phyloP scores from a whole-genome alignment of 2,888 invertebrate species.

The Drosophila affinis region DNA sequence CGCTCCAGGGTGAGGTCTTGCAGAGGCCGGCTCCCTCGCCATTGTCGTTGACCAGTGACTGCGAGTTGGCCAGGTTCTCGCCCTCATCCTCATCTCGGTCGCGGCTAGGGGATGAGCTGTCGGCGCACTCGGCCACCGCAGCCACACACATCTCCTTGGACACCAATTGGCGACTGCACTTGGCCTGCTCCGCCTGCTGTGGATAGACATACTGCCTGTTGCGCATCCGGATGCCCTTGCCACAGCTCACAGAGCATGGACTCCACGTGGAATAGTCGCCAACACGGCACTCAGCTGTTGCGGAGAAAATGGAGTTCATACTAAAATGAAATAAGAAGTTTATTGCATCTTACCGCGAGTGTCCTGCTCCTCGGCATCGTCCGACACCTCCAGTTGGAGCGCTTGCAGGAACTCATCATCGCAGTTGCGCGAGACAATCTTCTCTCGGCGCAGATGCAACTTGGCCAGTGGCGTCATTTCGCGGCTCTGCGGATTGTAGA shows the following conservation, averaged over 20 bases:
- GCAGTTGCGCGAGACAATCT: constrained; percentile 90
- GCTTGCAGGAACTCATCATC: constrained; percentile 87
- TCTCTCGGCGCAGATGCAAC: constrained; percentile 90
- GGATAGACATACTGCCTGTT: constrained; percentile 88
- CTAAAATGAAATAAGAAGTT: background rate
- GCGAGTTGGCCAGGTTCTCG: constrained; percentile 81
- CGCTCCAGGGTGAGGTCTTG: constrained; percentile 82
- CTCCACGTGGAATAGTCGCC: constrained; percentile 91
- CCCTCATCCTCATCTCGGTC: constrained; percentile 83
- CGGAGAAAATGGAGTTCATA: background rate
- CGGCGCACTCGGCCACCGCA: constrained; percentile 87
- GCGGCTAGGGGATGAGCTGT: constrained; percentile 86
- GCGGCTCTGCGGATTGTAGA: constrained; percentile 89
- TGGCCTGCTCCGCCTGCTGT: constrained; percentile 89
- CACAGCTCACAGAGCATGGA: constrained; percentile 93
- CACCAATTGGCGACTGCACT: constrained; percentile 90
- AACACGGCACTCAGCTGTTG: constrained; percentile 91
- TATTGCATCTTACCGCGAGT: constrained; percentile 86
- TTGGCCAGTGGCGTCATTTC: constrained; percentile 93
- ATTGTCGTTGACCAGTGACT: constrained; percentile 77
- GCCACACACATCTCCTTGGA: constrained; percentile 96
- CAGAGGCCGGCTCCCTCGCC: constrained; percentile 83
- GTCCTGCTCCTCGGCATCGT: constrained; percentile 88
- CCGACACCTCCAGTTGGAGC: constrained; percentile 86
- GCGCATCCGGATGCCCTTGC: constrained; percentile 93